Conservation (phyloP, 2,113 vertebrate species). For the Nannobrachium achirus region DNA sequence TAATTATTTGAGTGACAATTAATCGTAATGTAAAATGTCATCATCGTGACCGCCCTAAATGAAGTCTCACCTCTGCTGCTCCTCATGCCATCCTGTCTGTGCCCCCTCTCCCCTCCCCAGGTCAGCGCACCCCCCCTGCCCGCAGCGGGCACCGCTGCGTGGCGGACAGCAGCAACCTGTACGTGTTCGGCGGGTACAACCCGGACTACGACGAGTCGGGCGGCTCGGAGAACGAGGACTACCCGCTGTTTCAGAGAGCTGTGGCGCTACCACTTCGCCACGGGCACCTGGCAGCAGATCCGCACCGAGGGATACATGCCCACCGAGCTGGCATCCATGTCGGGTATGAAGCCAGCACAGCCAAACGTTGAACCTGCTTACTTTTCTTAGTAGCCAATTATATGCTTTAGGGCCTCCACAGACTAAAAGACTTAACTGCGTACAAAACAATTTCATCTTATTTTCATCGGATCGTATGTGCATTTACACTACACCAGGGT, state of each 20-base stretch:
- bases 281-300: slow-evolving; percentile 95
- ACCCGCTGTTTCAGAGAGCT: slow-evolving; percentile 96
- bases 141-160: slow-evolving; percentile 97
- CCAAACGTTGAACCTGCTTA: too few relatives aligned
- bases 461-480: too few relatives aligned
- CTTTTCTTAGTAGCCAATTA: too few relatives aligned
- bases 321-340: slow-evolving; percentile 97
- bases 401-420: too few relatives aligned
- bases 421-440: too few relatives aligned
- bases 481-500: too few relatives aligned
- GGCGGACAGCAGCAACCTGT: slow-evolving; percentile 92
- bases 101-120: slow-evolving; percentile 77
- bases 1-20: neutral
- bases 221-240: slow-evolving; percentile 93
- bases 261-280: slow-evolving; percentile 96
- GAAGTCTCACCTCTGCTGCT: neutral
- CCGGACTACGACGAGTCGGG: slow-evolving; percentile 96
- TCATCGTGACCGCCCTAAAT: neutral
- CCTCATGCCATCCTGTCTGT: too few relatives aligned
- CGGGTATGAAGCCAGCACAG: slow-evolving; percentile 77
- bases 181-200: slow-evolving; percentile 97
- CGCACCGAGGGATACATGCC: slow-evolving; percentile 97
- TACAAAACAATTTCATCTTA: neutral
- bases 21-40: neutral
- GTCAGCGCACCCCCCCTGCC: slow-evolving; percentile 87